Evolutionary conservation across 2,888 invertebrate species (phyloP), one percentile per base, ranked within the genome.

Genomic region (Timema podura): DNA sequence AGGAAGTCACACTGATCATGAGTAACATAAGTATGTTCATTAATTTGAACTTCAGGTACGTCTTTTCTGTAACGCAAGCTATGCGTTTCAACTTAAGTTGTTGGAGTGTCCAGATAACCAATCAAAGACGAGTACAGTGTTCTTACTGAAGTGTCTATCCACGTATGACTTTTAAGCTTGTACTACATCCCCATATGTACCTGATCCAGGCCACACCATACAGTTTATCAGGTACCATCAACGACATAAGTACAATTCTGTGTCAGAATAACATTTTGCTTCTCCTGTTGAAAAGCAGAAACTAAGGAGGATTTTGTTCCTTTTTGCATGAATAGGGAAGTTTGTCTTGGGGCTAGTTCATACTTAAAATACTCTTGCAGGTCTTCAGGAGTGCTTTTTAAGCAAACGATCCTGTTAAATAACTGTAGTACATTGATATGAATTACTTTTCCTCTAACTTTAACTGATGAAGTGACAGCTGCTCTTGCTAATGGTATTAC

Each of bases 161-260:
- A 30, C 15, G 11, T 16, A 61, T 30, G 61, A 61, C 61, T 30
- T 61, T 30, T 16, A 61, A 61, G 61, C 61, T 61, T 61, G 11
- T 13, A 61, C 45, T 30, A 30, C 61, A 15, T 30, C 61, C 30
- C 61, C 2, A 6, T 61, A 61, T 6, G 61, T 61, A 30, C 61
- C 61, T 61, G 61, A 11, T 45, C 30, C 45, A 16, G 61, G 30
- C 30, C 61, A 61, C 61, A 16, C 61, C 30, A 61, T 11, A 61
- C 30, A 61, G 30, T 61, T 16, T 2, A 61, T 30, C 61, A 61
- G 61, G 61, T 61, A 61, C 61, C 30, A 61, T 61, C 61, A 15
- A 61, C 15, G 45, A 61, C 61, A 61, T 61, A 61, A 11, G 30
- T 61, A 61, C 61, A 61, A 61, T 61, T 61, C 61, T 61, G 61